A percentile compares a stretch with the other conserved stretches of the same genome.
Conservation (phyloP, 2,888 invertebrate genomes). For the Parelbella ahira region DNA sequence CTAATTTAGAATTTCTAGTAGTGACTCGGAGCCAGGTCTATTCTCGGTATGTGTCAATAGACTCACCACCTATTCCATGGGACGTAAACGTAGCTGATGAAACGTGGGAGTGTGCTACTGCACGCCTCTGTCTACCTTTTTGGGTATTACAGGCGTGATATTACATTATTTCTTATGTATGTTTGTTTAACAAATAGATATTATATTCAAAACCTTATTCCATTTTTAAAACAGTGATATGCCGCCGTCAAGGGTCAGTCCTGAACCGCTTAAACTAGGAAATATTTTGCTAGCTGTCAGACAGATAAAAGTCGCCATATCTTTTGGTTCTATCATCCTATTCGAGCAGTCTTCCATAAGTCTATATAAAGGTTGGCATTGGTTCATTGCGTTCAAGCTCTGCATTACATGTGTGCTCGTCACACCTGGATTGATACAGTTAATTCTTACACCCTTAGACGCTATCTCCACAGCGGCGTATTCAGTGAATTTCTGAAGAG, state of each 20-base stretch:
- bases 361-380: conserved; percentile 32
- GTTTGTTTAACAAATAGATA: too few relatives aligned
- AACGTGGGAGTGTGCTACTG: too few relatives aligned
- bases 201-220: too few relatives aligned
- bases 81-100: too few relatives aligned
- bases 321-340: conserved; percentile 42
- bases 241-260: conserved; percentile 44
- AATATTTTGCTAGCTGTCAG: conserved; percentile 47
- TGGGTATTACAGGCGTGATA: too few relatives aligned
- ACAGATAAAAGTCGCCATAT: conserved; percentile 45
- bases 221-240: conserved; percentile 7
- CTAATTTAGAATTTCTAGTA: too few relatives aligned
- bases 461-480: conserved; percentile 44
- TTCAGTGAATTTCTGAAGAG: conserved; percentile 42
- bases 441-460: conserved; percentile 46
- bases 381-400: conserved; percentile 36
- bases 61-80: too few relatives aligned
- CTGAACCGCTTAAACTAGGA: conserved; percentile 48
- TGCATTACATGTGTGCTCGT: conserved; percentile 43
- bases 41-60: too few relatives aligned
- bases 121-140: too few relatives aligned
- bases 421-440: conserved; percentile 45
- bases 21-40: too few relatives aligned
- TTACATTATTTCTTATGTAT: too few relatives aligned
- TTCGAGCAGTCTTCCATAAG: conserved; percentile 34